Evolutionary conservation across 1,140 invertebrate genomes (phyloP), one percentile per base, ranked within the genome.

Genomic region (Ceratosolen solmsi): DNA sequence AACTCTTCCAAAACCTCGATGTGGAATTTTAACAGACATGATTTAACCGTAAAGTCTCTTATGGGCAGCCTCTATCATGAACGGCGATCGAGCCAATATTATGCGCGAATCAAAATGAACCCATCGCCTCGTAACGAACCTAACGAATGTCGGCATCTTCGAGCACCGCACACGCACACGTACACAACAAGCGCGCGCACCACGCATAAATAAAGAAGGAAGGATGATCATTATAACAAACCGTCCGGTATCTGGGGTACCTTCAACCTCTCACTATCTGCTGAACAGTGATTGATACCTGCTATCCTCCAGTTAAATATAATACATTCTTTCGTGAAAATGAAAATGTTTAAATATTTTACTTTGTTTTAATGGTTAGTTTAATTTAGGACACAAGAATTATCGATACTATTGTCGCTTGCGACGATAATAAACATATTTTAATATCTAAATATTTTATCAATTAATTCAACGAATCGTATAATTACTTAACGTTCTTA

Each of bases 51-150:
- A 36, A 56, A 60, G 38, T 63, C 76, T 54, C 63, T 30, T 68
- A 49, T 77, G 60, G 74, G 74, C 51, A 22, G 58, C 58, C 54
- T 38, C 25, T 78, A 68, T 78, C 76, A 27, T 27, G 46, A 38
- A 22, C 46, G 76, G n/a, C 63, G 76, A 79, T 79, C 73, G 65
- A 85, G 38, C 68, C 54, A 63, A 80, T 77, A 65, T 63, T 65
- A 72, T 54, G 77, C 63, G 22, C 30, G 68, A 72, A 73, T 80
- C 71, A 85, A 81, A 82, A 81, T 41, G 49, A 25, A 58, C 51
- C 41, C 27, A 36, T 73, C 56, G 54, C 49, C 51, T 73, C 54
- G 70, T 46, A 80, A 73, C 54, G 54, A 72, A 46, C 68, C 70
- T 73, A 80, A 73, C 70, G 68, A 80, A 60, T 33, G 54, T 72